Evolutionary conservation across 2,113 vertebrate species (phyloP).

Genomic region (Mesoclemmys tuberculata): DNA sequence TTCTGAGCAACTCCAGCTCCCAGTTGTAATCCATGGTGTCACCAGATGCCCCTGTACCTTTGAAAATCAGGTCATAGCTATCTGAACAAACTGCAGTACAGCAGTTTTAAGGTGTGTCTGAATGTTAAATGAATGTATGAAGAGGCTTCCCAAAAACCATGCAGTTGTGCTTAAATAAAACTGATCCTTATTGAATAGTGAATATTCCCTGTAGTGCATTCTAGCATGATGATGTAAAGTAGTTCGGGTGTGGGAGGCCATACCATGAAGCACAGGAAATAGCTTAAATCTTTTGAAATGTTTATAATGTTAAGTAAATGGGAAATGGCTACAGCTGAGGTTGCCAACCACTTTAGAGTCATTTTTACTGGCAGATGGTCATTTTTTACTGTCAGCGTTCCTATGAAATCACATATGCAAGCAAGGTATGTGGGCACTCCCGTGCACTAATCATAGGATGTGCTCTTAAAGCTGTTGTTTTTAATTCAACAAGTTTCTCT

Average conservation of each 20-base stretch:
- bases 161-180: conserved; percentile 67
- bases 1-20: background rate
- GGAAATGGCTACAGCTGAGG: conserved; percentile 69
- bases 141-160: conserved; percentile 21
- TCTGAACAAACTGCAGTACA: background rate
- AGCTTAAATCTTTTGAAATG: conserved; percentile 80
- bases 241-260: conserved; percentile 78
- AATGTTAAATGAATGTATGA: conserved; percentile 13
- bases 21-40: background rate
- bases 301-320: conserved; percentile 81
- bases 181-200: conserved; percentile 68
- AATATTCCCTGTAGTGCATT: conserved; percentile 78
- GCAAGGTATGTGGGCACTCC: background rate
- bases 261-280: conserved; percentile 83
- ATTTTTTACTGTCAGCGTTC: conserved; percentile 49
- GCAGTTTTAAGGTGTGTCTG: background rate
- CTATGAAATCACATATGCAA: conserved; percentile 37
- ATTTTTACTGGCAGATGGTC: conserved; percentile 69
- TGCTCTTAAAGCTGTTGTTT: background rate
- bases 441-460: background rate
- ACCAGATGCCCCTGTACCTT: background rate
- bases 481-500: background rate
- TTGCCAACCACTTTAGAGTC: conserved; percentile 72
- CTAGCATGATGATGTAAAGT: conserved; percentile 82
- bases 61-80: background rate